A percentile compares a stretch with the other conserved stretches of the same genome.
These are phyloP conservation scores for Sarcophilus harrisii DNA, from an alignment of 2,797 vertebrate genomes.

Conservation along the genomic window DNA sequence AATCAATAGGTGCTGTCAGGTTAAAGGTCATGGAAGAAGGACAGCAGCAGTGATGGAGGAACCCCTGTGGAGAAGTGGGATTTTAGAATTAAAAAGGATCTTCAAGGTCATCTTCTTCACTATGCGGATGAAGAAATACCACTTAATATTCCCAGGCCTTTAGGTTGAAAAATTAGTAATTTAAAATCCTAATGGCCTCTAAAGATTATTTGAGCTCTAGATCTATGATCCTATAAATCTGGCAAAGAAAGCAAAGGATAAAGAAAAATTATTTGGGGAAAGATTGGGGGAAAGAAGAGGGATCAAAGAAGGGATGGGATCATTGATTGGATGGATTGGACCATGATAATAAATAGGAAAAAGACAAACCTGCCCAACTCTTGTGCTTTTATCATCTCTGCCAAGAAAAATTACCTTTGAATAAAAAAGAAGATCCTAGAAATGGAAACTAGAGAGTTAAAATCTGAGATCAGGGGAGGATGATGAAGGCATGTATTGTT, in stretches of 20 bases:
- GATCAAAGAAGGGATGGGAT: not conserved
- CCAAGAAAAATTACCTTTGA: not conserved
- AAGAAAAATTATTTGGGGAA: not conserved
- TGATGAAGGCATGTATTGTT: not conserved
- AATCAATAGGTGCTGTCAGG: not conserved
- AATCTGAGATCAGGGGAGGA: not conserved
- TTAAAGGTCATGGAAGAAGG: not conserved
- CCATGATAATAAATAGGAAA: not conserved
- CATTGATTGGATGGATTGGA: not conserved
- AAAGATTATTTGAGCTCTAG: not conserved
- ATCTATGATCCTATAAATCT: not conserved
- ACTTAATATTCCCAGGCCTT: not conserved
- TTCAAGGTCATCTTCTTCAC: not conserved
- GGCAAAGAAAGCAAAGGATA: not conserved
- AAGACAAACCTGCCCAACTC: not conserved
- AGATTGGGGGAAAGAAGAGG: not conserved
- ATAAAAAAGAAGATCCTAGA: not conserved
- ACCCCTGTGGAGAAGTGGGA: not conserved
- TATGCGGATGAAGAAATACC: not conserved
- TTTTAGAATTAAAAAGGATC: not conserved
- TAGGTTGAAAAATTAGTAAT: not conserved
- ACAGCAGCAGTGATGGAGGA: not conserved
- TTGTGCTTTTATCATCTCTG: not conserved
- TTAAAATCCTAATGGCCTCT: not conserved
- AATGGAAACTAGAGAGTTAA: not conserved